These are phyloP conservation scores for Nycticorax nycticorax DNA, from an alignment of 2,113 vertebrate species.

Conservation along the genomic window DNA sequence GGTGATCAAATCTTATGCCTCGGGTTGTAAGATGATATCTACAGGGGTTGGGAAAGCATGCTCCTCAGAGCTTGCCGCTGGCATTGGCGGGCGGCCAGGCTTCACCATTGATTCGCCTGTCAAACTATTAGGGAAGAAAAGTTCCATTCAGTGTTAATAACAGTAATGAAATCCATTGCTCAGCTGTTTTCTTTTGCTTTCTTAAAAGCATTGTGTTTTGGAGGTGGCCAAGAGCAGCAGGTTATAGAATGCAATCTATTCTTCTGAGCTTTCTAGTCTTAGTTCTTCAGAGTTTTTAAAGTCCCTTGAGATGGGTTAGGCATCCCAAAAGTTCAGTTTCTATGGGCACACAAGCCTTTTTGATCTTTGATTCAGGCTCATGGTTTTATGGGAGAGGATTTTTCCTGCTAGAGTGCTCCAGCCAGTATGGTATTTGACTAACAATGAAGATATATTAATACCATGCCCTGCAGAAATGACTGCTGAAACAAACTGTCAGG, in stretches of 20 bases:
- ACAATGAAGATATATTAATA: slow-evolving; percentile 2
- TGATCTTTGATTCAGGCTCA: background rate
- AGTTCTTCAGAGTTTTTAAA: background rate
- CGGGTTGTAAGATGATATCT: background rate
- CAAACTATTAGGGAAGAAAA: background rate
- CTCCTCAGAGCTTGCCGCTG: background rate
- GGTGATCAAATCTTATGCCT: background rate
- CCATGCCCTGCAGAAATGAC: slow-evolving; percentile 1
- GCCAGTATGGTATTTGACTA: background rate
- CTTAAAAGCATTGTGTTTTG: background rate
- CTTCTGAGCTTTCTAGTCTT: background rate
- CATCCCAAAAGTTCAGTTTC: background rate
- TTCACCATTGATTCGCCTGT: background rate
- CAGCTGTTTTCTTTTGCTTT: background rate
- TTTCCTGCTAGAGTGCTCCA: background rate
- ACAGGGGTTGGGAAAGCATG: background rate
- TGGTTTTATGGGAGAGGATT: background rate
- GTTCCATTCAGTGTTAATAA: background rate
- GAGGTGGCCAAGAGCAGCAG: background rate
- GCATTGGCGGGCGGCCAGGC: background rate
- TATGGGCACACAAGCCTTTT: background rate
- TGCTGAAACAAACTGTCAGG: slow-evolving; percentile 27
- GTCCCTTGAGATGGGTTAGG: background rate
- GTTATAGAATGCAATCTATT: background rate
- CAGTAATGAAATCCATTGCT: background rate